These are phyloP conservation scores for cattle (Bos taurus) DNA, from an alignment of 2,113 vertebrate species.

Conservation along the genomic window ARS-UCD2.0 NC_037329.1:55464501-55465000, in stretches of 20 bases:
- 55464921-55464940: constrained; percentile 61
- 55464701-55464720: not conserved
- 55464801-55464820: constrained; percentile 36
- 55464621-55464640: not conserved
- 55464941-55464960: not conserved
- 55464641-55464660: not conserved
- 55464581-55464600: not conserved
- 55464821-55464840: constrained; percentile 32
- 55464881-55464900: constrained; percentile 37
- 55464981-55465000: not conserved
- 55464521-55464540: not conserved
- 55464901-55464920: constrained; percentile 26
- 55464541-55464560: not conserved
- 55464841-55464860: constrained; percentile 16
- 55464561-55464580: not conserved
- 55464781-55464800: not conserved
- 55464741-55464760: not conserved
- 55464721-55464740: not conserved
- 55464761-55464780: not conserved
- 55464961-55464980: not conserved
- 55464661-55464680: constrained; percentile 6
- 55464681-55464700: not conserved
- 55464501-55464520: not conserved
- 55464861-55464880: constrained; percentile 38
- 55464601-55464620: constrained; percentile 47